phyloP scores from a whole-genome alignment of 2,888 invertebrate genomes.

The Alloplasta piceator region DNA sequence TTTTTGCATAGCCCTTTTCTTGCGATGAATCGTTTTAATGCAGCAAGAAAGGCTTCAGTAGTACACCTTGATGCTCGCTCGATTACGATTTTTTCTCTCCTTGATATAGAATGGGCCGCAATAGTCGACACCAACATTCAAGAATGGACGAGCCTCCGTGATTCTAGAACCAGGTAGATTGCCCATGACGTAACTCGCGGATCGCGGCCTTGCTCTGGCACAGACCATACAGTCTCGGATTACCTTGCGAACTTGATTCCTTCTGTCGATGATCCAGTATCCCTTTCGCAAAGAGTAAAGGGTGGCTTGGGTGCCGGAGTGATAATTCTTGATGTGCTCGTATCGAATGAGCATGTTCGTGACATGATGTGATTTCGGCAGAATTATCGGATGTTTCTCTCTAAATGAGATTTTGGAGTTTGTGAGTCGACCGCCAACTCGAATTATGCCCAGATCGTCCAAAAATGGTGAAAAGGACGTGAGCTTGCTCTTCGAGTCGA shows the following conservation, averaged over 20 bases:
- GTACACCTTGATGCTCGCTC: background rate
- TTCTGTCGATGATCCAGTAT: slow-evolving; percentile 49
- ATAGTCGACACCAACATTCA: slow-evolving; percentile 42
- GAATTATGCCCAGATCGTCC: slow-evolving; percentile 63
- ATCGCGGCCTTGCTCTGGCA: slow-evolving; percentile 39
- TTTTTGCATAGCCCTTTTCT: background rate
- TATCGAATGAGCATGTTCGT: slow-evolving; percentile 66
- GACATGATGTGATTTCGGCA: slow-evolving; percentile 65
- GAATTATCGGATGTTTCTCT: slow-evolving; percentile 60
- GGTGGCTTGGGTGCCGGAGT: slow-evolving; percentile 66
- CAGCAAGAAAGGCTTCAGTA: slow-evolving; percentile 8
- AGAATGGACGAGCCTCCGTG: slow-evolving; percentile 35
- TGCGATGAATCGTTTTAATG: background rate
- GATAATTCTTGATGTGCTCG: slow-evolving; percentile 63
- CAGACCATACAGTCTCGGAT: slow-evolving; percentile 54
- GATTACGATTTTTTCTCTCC: no score
- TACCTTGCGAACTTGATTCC: slow-evolving; percentile 35
- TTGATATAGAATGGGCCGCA: no score
- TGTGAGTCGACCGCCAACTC: slow-evolving; percentile 61
- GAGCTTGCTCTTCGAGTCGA: slow-evolving; percentile 15
- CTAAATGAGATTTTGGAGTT: slow-evolving; percentile 40
- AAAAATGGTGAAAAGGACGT: slow-evolving; percentile 64
- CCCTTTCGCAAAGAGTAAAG: slow-evolving; percentile 50
- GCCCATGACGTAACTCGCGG: slow-evolving; percentile 40
- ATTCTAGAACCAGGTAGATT: slow-evolving; percentile 43